Base-by-base conservation (phyloP, 2,113 vertebrate genomes). In the Oostethus manadensis region DNA sequence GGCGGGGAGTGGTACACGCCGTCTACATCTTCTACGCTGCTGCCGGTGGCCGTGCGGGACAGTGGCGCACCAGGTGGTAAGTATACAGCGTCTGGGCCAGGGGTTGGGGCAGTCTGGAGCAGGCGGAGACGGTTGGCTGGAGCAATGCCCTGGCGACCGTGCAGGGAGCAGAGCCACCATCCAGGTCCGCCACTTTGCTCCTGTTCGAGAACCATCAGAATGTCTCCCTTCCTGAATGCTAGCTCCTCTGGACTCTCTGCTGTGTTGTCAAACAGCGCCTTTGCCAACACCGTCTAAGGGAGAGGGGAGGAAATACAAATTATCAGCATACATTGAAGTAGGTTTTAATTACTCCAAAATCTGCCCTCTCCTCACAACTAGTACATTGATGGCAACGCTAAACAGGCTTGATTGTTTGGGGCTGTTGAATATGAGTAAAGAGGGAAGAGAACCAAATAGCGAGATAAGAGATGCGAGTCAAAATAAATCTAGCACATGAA, bases 161-260 rank as follows among this genome's bases (percentile, higher is more conserved):
- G 92, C 49, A 96, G 79, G 5, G 93, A 94, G 73, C 94, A 96
- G 10, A 93, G 89, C 94, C 94, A 96, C 82, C 94, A 94, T 0
- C 92, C 90, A 26, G 90, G 70, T 45, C 91, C 14, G 1, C 89
- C 58, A 17, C 85, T 48, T 86, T 90, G 68, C 76, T 93, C 91
- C 64, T 85, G 84, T 58, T 94, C 91, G 17, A 96, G 87, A 17
- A 95, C 93, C 87, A 93, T 92, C 20, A 96, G 86, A 64, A 95
- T 93, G n/a, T 96, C 94, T 0, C 94, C 94, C 72, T 93, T 90
- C n/a, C 93, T 88, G 76, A 96, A 96, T 17, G 92, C 93, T 73
- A 96, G 85, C 72, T 96, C 94, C 75, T 95, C 93, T 0, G 92
- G 91, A 70, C 92, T 93, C 79, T 96, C 94, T 0, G 94, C 93